These are phyloP conservation scores for Onchidella celtica DNA, from an alignment of 2,888 invertebrate species.

Conservation along the genomic window DNA sequence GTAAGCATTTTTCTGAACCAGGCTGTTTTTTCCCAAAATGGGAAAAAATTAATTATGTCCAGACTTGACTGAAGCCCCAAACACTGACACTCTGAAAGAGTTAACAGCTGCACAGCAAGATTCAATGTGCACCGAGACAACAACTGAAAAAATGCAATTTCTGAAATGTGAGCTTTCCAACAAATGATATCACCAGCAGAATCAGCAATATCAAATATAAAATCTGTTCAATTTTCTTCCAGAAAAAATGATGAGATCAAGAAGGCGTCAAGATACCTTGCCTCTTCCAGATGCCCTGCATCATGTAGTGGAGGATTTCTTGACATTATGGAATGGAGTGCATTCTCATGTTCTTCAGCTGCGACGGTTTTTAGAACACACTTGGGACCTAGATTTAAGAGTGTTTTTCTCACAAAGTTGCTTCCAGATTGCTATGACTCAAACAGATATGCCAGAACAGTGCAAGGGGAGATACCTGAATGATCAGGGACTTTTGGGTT, in stretches of 20 bases:
- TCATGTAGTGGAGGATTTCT: conserved; percentile 81
- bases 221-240: too few species aligned
- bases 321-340: conserved; percentile 79
- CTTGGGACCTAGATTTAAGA: conserved; percentile 72
- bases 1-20: too few species aligned
- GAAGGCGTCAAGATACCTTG: conserved; percentile 62
- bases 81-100: too few species aligned
- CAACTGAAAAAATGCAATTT: too few species aligned
- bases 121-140: too few species aligned
- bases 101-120: too few species aligned
- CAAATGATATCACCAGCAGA: too few species aligned
- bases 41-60: too few species aligned
- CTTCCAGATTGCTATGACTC: conserved; percentile 74
- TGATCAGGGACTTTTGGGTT: conserved; percentile 64
- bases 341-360: conserved; percentile 79
- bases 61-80: too few species aligned
- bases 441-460: conserved; percentile 61
- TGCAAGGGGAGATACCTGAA: conserved; percentile 68
- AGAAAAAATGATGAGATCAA: conserved; percentile 67
- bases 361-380: conserved; percentile 72
- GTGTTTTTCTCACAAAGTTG: conserved; percentile 75
- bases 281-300: conserved; percentile 78
- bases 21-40: too few species aligned
- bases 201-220: too few species aligned
- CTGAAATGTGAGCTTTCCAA: too few species aligned